phyloP scores from a whole-genome alignment of 92 coral and sea anemone species.

The Meandrina meandrites region DNA sequence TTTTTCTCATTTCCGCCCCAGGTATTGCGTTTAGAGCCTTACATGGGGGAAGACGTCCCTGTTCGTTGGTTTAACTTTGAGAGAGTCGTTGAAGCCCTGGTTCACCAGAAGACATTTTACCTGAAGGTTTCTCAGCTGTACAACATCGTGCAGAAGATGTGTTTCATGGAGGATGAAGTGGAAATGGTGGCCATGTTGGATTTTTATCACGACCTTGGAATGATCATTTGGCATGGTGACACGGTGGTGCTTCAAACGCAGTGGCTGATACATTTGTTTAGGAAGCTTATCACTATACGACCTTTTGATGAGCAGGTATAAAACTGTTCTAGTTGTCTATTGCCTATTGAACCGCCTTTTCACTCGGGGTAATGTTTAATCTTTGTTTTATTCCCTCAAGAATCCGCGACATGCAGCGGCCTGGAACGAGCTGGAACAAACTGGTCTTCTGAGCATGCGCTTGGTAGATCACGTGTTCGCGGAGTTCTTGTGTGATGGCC shows the following conservation, averaged over 20 bases:
- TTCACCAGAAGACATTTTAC: slow-evolving; percentile 58
- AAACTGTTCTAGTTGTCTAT: too few species aligned
- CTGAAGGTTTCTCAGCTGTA: slow-evolving; percentile 66
- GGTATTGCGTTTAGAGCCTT: slow-evolving; percentile 74
- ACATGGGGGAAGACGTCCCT: slow-evolving; percentile 87
- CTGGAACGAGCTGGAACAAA: slow-evolving; percentile 76
- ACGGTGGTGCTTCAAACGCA: slow-evolving; percentile 71
- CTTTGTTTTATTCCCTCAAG: slow-evolving; percentile 40
- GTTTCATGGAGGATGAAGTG: slow-evolving; percentile 61
- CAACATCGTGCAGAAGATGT: slow-evolving; percentile 57
- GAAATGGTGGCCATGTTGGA: slow-evolving; percentile 67
- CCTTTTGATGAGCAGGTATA: slow-evolving; percentile 78
- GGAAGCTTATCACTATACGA: slow-evolving; percentile 71
- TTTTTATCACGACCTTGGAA: slow-evolving; percentile 79
- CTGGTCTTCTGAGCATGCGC: slow-evolving; percentile 63
- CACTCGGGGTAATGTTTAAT: too few species aligned
- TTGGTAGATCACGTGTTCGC: slow-evolving; percentile 68
- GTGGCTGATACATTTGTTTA: slow-evolving; percentile 78
- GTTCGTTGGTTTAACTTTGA: slow-evolving; percentile 86
- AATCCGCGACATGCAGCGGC: slow-evolving; percentile 72
- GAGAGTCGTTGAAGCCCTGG: slow-evolving; percentile 67
- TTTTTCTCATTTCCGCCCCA: background rate
- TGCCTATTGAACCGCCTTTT: too few species aligned
- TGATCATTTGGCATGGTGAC: slow-evolving; percentile 67
- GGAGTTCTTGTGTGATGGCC: slow-evolving; percentile 62